Evolutionary conservation across 2,888 invertebrate genomes (phyloP), one percentile per base, ranked within the genome.

Genomic region (Odontocerum albicorne): DNA sequence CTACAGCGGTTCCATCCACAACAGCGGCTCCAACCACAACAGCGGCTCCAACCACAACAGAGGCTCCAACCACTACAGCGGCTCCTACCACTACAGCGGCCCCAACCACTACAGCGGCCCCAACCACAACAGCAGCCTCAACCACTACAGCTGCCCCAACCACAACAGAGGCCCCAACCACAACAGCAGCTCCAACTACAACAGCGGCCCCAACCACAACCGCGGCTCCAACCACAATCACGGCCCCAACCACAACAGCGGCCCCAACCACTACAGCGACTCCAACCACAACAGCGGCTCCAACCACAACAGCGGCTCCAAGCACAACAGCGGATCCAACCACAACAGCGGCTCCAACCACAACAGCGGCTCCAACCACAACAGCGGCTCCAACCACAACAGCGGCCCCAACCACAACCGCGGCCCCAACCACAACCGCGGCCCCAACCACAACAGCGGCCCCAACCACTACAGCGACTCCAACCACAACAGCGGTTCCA

Each of bases 11-110:
- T n/a, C 7, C 40, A 40, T 13, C 40, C n/a, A 16, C n/a, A n/a
- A n/a, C 17, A 7, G 4, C 40, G 13, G 16, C 6, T n/a, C 7
- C 10, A 10, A 6, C 7, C 7, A 10, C 35, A n/a, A 35, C 35
- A 35, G 7, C 35, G 13, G 7, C 13, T 4, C 12, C 35, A 35
- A 35, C 10, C n/a, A 35, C 22, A 7, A 27, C 16, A n/a, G n/a
- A n/a, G 15, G 12, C 35, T n/a, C 16, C 35, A 33, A 32, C 46
- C 8, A 38, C 49, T 19, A 44, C 27, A 15, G 16, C 44, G 17
- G 13, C 36, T 8, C 20, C 44, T 8, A 45, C 45, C 2, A 45
- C 35, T 10, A 12, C 7, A n/a, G 7, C 12, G 13, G 12, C 13
- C n/a, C 12, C 35, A 10, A 35, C 35, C n/a, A 35, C 45, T n/a